phyloP scores from a whole-genome alignment of 2,888 invertebrate species.

The Druceiella hillmani region DNA sequence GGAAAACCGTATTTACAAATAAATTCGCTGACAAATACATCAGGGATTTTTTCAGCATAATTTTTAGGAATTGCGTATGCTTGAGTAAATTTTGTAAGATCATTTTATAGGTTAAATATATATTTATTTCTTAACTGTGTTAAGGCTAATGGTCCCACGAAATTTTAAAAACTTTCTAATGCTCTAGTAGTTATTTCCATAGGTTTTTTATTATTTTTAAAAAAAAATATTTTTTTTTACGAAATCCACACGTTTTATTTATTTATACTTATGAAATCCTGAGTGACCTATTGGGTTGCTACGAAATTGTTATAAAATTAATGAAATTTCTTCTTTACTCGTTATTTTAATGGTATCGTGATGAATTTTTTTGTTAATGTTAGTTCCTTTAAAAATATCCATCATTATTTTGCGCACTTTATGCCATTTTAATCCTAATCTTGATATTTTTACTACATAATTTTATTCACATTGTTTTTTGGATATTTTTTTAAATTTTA shows the following conservation, averaged over 20 bases:
- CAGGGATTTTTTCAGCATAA: conserved; percentile 27
- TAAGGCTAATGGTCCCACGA: no score
- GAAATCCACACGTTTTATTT: no score
- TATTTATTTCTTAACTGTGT: no score
- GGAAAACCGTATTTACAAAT: no score
- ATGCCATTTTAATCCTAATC: conserved; percentile 2
- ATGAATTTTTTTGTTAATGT: conserved; percentile 5
- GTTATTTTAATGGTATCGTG: conserved; percentile 4
- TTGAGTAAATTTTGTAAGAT: no score
- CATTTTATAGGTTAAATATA: no score
- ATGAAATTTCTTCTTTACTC: conserved; percentile 3
- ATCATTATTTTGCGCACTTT: conserved; percentile 7
- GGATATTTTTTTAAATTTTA: background rate
- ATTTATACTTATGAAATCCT: conserved; percentile 7
- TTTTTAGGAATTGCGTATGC: conserved; percentile 23
- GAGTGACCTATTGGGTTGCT: conserved; percentile 6
- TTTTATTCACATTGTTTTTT: background rate
- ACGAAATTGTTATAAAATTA: conserved; percentile 2
- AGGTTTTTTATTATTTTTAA: conserved; percentile 20
- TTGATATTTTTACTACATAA: conserved; percentile 1
- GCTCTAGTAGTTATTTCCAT: no score
- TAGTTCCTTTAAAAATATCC: conserved; percentile 4
- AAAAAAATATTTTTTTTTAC: no score
- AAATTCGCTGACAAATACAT: no score
- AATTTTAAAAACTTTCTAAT: no score